These are phyloP conservation scores for Sipha flava DNA, from an alignment of 1,140 invertebrate species.

Conservation along the genomic window DNA sequence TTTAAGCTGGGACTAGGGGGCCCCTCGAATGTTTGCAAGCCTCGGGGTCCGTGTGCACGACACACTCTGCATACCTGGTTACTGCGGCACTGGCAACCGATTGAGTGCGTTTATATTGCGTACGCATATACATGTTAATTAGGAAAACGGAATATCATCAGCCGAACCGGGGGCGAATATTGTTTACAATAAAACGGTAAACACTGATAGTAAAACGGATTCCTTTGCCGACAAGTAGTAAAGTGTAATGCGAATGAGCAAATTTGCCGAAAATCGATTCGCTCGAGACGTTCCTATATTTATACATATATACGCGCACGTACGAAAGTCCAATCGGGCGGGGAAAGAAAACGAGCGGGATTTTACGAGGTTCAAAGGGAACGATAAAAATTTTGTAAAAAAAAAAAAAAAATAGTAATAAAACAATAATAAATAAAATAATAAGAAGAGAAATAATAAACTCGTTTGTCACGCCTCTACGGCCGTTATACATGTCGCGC, in stretches of 20 bases:
- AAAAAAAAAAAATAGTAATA: background rate
- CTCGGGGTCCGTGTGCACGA: too few relatives aligned
- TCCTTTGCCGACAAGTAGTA: background rate
- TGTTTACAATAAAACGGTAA: background rate
- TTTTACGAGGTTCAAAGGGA: background rate
- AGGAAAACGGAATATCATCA: background rate
- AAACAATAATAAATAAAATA: background rate
- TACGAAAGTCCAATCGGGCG: background rate
- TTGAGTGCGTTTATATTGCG: too few relatives aligned
- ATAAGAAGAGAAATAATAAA: slow-evolving; percentile 1
- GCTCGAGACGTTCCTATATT: background rate
- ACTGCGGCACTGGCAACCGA: too few relatives aligned
- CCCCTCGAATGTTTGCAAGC: too few relatives aligned
- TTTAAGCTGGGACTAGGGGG: too few relatives aligned
- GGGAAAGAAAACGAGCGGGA: too few relatives aligned
- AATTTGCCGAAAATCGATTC: background rate
- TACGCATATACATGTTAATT: too few relatives aligned
- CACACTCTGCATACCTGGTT: too few relatives aligned
- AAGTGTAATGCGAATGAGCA: too few relatives aligned
- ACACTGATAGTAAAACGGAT: background rate
- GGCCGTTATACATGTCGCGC: background rate
- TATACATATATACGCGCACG: background rate
- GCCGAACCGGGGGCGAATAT: background rate
- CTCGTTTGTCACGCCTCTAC: background rate
- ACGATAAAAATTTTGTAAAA: background rate